phyloP scores from a whole-genome alignment of 1,140 invertebrate species.

The Brachionus manjavacas region DNA sequence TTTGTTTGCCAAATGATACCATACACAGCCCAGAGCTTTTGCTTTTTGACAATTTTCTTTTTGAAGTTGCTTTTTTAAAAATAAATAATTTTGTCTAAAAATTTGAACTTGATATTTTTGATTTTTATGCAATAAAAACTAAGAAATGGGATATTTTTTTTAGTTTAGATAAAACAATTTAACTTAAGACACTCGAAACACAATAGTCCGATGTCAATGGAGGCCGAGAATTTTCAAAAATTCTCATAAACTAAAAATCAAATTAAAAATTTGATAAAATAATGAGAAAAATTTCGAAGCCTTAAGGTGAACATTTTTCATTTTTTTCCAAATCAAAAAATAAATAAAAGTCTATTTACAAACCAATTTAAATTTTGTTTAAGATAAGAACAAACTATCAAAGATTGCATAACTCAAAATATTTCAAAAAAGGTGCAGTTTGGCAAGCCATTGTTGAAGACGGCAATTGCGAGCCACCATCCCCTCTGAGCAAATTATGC shows the following conservation, averaged over 20 bases:
- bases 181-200: neutral
- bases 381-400: conserved; percentile 2
- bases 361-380: neutral
- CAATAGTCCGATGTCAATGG: neutral
- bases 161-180: neutral
- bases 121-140: neutral
- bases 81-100: no score
- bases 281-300: neutral
- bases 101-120: no score
- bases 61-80: no score
- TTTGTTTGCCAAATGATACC: no score
- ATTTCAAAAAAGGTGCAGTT: neutral
- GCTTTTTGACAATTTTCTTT: neutral
- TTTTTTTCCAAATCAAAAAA: neutral
- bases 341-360: neutral
- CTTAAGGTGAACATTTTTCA: neutral
- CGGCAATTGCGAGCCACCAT: neutral
- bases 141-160: neutral
- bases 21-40: no score
- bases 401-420: conserved; percentile 22
- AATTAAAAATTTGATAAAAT: neutral
- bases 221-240: neutral
- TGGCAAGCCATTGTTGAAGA: neutral
- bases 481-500: neutral
- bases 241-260: neutral